These are phyloP conservation scores for Parapsyche elsis DNA, from an alignment of 1,140 invertebrate genomes.

Conservation along the genomic window DNA sequence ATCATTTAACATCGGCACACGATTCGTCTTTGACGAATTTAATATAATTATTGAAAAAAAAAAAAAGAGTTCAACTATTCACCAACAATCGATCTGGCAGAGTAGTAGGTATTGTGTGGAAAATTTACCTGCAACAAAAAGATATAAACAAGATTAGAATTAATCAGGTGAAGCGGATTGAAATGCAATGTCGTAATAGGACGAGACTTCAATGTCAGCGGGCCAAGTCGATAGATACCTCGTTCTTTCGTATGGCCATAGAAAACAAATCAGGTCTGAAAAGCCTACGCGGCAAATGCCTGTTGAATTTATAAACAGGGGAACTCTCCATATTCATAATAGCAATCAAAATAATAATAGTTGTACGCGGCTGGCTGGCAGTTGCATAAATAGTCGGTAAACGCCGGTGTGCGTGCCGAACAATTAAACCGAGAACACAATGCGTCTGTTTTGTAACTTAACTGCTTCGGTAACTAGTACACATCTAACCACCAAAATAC, in stretches of 20 bases:
- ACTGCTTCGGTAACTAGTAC: background rate
- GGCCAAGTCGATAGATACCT: background rate
- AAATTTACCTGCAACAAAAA: constrained; percentile 42
- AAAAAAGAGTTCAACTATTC: background rate
- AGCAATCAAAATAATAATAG: constrained; percentile 19
- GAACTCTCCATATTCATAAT: constrained; percentile 23
- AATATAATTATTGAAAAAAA: constrained; percentile 24
- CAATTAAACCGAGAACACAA: constrained; percentile 51
- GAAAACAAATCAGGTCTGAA: constrained; percentile 21
- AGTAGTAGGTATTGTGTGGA: background rate
- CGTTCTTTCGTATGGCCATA: background rate
- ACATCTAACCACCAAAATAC: background rate
- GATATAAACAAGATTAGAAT: constrained; percentile 28
- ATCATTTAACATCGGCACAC: constrained; percentile 5
- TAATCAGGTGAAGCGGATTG: background rate
- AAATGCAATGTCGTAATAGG: background rate
- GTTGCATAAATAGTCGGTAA: constrained; percentile 17
- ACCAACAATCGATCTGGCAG: background rate
- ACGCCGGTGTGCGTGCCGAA: constrained; percentile 43
- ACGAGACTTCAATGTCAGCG: constrained; percentile 18
- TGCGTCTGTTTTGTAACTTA: constrained; percentile 49
- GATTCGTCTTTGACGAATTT: constrained; percentile 1
- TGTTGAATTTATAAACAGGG: constrained; percentile 12
- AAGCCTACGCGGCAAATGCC: background rate
- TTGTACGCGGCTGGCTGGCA: background rate